Evolutionary conservation across 1,140 invertebrate genomes (phyloP).

Genomic region (Drosophila insularis): DNA sequence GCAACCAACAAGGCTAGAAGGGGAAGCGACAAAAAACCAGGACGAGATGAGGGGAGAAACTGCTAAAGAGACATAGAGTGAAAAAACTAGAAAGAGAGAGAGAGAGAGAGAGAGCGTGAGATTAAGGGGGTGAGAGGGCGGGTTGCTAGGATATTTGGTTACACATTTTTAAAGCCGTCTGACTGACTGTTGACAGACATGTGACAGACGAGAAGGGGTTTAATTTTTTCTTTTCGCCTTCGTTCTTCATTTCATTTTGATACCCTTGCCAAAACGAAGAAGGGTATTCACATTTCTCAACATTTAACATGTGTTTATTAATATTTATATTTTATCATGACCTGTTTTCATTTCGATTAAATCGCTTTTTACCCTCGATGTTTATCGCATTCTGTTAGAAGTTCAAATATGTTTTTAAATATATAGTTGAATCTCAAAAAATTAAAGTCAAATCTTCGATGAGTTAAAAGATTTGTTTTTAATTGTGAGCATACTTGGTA

Average conservation of each 20-base stretch:
- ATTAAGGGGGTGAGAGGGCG: not conserved
- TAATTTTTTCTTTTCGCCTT: not conserved
- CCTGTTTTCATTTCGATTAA: too few species aligned
- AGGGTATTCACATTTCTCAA: too few species aligned
- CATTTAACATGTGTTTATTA: not conserved
- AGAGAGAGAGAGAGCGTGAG: not conserved
- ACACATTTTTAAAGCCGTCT: slow-evolving; percentile 36
- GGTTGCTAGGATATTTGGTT: slow-evolving; percentile 55
- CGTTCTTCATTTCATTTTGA: not conserved
- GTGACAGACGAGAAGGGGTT: slow-evolving; percentile 51
- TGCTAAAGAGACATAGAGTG: not conserved
- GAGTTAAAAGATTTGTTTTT: too few species aligned
- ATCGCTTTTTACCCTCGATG: too few species aligned
- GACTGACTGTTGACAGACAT: slow-evolving; percentile 72
- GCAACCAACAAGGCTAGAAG: slow-evolving; percentile 31
- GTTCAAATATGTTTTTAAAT: too few species aligned
- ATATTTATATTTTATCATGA: too few species aligned
- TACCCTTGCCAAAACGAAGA: not conserved
- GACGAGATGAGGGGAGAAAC: not conserved
- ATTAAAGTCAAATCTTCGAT: too few species aligned
- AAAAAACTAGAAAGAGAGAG: not conserved
- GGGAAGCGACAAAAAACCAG: not conserved
- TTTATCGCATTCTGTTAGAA: too few species aligned
- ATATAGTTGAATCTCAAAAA: too few species aligned
- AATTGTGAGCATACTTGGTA: too few species aligned